Percentiles rank a stretch among this genome's conserved stretches.
These are phyloP conservation scores for Seira sanloemensis DNA, from an alignment of 2,888 invertebrate genomes.

Conservation along the genomic window DNA sequence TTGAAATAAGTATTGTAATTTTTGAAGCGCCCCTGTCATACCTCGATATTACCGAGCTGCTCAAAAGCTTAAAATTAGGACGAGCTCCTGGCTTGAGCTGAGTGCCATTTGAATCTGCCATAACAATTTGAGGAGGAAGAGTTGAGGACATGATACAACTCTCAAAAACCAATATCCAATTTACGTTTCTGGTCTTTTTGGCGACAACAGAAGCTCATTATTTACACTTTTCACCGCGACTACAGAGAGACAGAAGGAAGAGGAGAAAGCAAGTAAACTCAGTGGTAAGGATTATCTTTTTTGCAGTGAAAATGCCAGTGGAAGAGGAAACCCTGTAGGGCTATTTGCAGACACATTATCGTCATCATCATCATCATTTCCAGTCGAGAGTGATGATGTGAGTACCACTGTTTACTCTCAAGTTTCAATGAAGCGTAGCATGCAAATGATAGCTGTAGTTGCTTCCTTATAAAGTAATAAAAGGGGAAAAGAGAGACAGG, in stretches of 20 bases:
- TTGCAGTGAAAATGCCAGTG: background rate
- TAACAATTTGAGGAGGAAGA: background rate
- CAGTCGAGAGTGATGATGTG: conserved; percentile 14
- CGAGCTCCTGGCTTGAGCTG: too few species aligned
- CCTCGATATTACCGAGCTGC: too few species aligned
- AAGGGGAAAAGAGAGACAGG: background rate
- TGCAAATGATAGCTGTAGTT: conserved; percentile 50
- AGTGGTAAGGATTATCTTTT: conserved; percentile 38
- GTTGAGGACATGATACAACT: background rate
- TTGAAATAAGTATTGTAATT: too few species aligned
- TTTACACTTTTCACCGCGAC: conserved; percentile 57
- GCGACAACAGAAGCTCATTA: conserved; percentile 51
- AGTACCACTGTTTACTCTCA: conserved; percentile 40
- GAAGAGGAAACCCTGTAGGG: conserved; percentile 21
- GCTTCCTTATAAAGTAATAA: conserved; percentile 3
- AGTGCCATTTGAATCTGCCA: background rate
- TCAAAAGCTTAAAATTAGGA: too few species aligned
- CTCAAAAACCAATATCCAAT: background rate
- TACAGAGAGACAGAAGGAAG: conserved; percentile 11
- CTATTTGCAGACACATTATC: conserved; percentile 46
- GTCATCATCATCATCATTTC: conserved; percentile 1
- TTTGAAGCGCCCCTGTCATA: too few species aligned
- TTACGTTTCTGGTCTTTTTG: conserved; percentile 18
- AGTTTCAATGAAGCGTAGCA: conserved; percentile 56
- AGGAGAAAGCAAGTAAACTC: background rate